phyloP scores from a whole-genome alignment of 2,888 invertebrate species.

The Leucophenga montana region DNA sequence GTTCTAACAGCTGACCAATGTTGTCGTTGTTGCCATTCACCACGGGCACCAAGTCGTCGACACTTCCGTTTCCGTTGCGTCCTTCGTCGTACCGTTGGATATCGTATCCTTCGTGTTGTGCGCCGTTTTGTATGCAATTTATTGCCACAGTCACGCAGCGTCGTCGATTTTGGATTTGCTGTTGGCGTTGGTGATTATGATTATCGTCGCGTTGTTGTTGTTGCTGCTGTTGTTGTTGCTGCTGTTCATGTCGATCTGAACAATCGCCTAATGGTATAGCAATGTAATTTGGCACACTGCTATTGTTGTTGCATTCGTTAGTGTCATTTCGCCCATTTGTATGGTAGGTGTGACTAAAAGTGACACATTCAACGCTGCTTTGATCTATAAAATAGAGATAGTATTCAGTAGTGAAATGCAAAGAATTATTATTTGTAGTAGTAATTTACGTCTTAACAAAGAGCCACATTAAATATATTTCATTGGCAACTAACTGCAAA shows the following conservation, averaged over 20 bases:
- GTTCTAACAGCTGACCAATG: too few species aligned
- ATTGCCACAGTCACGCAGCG: constrained; percentile 50
- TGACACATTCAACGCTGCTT: not conserved
- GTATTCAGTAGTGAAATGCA: too few species aligned
- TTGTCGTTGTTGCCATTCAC: not conserved
- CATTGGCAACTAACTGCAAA: too few species aligned
- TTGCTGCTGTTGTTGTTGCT: constrained; percentile 50
- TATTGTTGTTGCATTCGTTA: constrained; percentile 28
- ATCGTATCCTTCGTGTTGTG: constrained; percentile 36
- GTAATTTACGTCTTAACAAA: too few species aligned
- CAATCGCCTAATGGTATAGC: constrained; percentile 54
- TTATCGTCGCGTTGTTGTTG: constrained; percentile 36
- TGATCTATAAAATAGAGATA: not conserved
- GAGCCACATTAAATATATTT: too few species aligned
- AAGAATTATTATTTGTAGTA: too few species aligned
- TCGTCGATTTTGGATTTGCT: constrained; percentile 4
- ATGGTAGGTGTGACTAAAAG: constrained; percentile 1
- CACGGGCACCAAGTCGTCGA: constrained; percentile 16
- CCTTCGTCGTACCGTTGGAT: constrained; percentile 20
- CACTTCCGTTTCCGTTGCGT: constrained; percentile 37
- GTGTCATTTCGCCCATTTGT: constrained; percentile 27
- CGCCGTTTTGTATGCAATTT: constrained; percentile 54
- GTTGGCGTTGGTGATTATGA: not conserved
- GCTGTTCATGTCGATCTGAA: constrained; percentile 48
- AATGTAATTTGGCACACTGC: constrained; percentile 41